Evolutionary conservation across 2,113 vertebrate species (phyloP).

Genomic region (Otocyon megalotis): DNA sequence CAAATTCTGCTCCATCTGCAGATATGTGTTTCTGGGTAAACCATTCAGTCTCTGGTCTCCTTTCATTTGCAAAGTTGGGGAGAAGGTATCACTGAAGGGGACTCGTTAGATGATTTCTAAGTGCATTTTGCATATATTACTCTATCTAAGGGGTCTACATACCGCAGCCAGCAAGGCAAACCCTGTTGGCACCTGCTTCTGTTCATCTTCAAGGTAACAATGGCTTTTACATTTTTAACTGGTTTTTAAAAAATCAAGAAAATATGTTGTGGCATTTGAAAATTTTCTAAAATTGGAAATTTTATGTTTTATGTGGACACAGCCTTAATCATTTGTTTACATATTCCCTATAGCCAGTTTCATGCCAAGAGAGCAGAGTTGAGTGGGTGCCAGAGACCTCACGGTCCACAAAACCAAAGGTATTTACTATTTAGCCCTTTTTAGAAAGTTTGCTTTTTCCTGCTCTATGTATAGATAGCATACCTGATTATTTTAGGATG

Average conservation of each 20-base stretch:
- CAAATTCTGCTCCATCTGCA: neutral
- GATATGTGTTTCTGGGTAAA: neutral
- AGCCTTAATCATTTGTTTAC: neutral
- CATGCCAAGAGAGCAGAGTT: neutral
- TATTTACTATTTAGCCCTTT: conserved; percentile 15
- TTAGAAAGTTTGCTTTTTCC: neutral
- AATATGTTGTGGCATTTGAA: conserved; percentile 20
- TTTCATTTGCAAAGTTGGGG: neutral
- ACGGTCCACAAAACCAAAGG: conserved; percentile 20
- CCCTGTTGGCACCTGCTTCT: neutral
- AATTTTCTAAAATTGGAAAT: neutral
- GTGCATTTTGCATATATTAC: neutral
- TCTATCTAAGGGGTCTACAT: neutral
- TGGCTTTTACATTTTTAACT: conserved; percentile 33
- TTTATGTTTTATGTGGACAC: neutral
- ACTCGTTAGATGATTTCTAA: neutral
- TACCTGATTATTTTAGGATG: conserved; percentile 3
- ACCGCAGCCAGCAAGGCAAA: neutral
- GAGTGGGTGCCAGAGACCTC: conserved; percentile 9
- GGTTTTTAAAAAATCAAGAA: neutral
- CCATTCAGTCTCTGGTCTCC: neutral
- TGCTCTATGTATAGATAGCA: neutral
- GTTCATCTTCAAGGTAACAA: neutral
- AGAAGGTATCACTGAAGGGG: neutral
- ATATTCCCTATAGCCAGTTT: neutral